phyloP scores from a whole-genome alignment of 2,888 invertebrate genomes.

The Cepaea hortensis region DNA sequence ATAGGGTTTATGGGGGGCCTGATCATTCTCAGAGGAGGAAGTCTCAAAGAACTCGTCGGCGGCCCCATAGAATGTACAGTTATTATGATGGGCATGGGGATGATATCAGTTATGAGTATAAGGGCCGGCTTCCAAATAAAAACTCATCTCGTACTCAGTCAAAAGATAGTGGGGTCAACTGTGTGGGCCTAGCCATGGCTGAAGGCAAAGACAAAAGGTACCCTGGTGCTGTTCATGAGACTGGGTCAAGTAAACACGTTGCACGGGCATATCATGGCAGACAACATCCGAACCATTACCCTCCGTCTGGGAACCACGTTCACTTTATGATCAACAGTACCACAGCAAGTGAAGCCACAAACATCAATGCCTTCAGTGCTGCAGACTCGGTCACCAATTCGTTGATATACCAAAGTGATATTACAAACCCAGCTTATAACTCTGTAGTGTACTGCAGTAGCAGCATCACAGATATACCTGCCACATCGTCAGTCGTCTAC shows the following conservation, averaged over 20 bases:
- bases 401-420: slow-evolving; percentile 17
- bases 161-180: slow-evolving; percentile 73
- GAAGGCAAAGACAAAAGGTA: slow-evolving; percentile 23
- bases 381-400: neutral
- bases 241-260: slow-evolving; percentile 4
- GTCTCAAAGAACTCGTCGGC: slow-evolving; percentile 49
- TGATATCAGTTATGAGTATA: slow-evolving; percentile 68
- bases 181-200: slow-evolving; percentile 62
- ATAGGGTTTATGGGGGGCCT: slow-evolving; percentile 43
- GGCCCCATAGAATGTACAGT: slow-evolving; percentile 55
- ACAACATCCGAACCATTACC: neutral
- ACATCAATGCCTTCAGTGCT: neutral
- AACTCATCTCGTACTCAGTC: slow-evolving; percentile 64
- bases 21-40: slow-evolving; percentile 40
- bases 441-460: slow-evolving; percentile 31
- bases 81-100: slow-evolving; percentile 51
- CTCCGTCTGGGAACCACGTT: slow-evolving; percentile 25
- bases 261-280: neutral
- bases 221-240: slow-evolving; percentile 30
- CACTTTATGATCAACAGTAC: slow-evolving; percentile 36
- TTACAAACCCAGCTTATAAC: slow-evolving; percentile 36
- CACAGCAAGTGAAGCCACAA: slow-evolving; percentile 5
- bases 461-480: slow-evolving; percentile 15
- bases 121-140: slow-evolving; percentile 68
- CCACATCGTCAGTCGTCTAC: slow-evolving; percentile 25